Conservation (phyloP, 2,113 vertebrate genomes). For the Potamarius usumacintae region DNA sequence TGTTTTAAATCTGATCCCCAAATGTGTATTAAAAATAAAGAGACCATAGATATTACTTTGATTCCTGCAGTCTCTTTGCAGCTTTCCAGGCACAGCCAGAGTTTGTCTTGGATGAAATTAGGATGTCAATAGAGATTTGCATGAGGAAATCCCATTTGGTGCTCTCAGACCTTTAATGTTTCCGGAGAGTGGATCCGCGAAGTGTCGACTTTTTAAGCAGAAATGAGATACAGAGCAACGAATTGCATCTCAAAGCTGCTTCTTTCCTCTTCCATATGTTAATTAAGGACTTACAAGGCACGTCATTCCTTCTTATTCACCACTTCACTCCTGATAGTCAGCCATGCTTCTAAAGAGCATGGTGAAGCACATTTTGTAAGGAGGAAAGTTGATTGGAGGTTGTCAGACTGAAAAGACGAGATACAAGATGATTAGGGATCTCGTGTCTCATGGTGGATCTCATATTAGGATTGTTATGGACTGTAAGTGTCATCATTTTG, state of each 20-base stretch:
- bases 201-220: neutral
- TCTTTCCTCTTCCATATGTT: neutral
- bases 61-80: neutral
- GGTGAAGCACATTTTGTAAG: neutral
- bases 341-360: neutral
- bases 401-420: neutral
- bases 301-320: neutral
- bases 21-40: neutral
- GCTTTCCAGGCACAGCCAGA: slow-evolving; percentile 1
- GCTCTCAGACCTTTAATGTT: neutral
- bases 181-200: neutral
- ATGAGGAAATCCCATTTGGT: slow-evolving; percentile 10
- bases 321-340: neutral
- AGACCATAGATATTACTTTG: neutral
- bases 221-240: neutral
- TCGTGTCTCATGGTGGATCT: neutral
- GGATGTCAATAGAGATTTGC: neutral
- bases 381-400: neutral
- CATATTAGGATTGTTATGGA: neutral
- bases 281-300: slow-evolving; percentile 7
- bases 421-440: neutral
- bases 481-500: neutral
- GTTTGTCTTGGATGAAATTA: slow-evolving; percentile 6
- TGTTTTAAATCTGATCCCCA: neutral
- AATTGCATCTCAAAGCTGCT: neutral